Conservation (phyloP, 1,140 invertebrate species). For the Helicorthomorpha holstii region DNA sequence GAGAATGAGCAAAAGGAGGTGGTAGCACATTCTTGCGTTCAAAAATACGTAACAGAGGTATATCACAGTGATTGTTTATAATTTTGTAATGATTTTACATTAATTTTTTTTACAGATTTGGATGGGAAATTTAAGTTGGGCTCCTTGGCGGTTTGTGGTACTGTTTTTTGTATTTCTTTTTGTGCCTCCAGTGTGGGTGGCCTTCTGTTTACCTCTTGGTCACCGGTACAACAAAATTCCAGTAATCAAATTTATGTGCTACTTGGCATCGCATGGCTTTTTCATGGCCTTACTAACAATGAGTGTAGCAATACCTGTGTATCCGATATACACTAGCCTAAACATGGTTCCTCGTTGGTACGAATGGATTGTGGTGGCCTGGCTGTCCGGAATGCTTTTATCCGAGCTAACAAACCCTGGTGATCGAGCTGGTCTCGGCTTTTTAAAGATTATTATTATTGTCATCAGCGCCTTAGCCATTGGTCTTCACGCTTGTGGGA, state of each 20-base stretch:
- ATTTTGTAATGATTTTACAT: neutral
- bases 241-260: slow-evolving; percentile 99
- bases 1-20: slow-evolving; percentile 98
- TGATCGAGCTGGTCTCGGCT: slow-evolving; percentile 69
- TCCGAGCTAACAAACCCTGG: slow-evolving; percentile 93
- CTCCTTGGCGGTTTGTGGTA: slow-evolving; percentile 80
- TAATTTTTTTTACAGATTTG: slow-evolving; percentile 52
- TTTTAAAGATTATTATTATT: slow-evolving; percentile 52
- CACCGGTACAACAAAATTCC: slow-evolving; percentile 83
- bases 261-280: slow-evolving; percentile 94
- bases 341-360: slow-evolving; percentile 36
- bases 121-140: slow-evolving; percentile 89
- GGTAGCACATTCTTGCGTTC: slow-evolving; percentile 29
- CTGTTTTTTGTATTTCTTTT: slow-evolving; percentile 81
- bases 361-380: slow-evolving; percentile 88
- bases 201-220: slow-evolving; percentile 84
- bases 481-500: slow-evolving; percentile 66
- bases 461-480: slow-evolving; percentile 84
- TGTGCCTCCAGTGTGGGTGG: slow-evolving; percentile 88
- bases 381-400: slow-evolving; percentile 85
- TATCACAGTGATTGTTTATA: neutral
- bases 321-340: slow-evolving; percentile 26
- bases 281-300: slow-evolving; percentile 82
- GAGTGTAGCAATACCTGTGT: slow-evolving; percentile 77
- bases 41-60: slow-evolving; percentile 13